Percentiles rank a stretch among this genome's conserved stretches.
Evolutionary conservation across 2,113 vertebrate genomes (phyloP).

Genomic region (Engystomops pustulosus): DNA sequence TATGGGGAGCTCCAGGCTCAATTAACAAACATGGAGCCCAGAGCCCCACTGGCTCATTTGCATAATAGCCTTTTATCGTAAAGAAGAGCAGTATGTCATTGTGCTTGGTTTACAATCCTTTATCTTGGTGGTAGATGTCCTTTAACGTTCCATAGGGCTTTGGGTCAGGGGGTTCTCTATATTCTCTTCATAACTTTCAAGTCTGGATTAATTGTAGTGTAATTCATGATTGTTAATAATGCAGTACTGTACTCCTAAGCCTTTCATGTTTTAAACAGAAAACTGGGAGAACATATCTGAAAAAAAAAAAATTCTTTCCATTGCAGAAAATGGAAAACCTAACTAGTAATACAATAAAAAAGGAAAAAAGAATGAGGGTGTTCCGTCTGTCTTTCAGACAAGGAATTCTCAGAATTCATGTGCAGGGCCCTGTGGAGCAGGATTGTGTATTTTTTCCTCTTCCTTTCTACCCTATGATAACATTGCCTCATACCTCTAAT

Average conservation of each 20-base stretch:
- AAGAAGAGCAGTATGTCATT: too few relatives aligned
- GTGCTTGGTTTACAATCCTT: too few relatives aligned
- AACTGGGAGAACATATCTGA: not conserved
- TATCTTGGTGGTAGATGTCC: too few relatives aligned
- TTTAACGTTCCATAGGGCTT: too few relatives aligned
- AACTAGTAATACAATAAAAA: not conserved
- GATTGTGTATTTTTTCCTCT: not conserved
- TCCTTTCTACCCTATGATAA: not conserved
- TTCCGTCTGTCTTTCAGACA: not conserved
- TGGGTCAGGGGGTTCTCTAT: not conserved
- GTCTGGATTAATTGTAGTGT: too few relatives aligned
- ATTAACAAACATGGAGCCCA: too few relatives aligned
- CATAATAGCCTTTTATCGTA: too few relatives aligned
- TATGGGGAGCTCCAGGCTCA: too few relatives aligned
- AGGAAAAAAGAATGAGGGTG: not conserved
- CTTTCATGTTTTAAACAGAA: not conserved
- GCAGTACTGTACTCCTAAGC: not conserved
- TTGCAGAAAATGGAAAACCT: not conserved
- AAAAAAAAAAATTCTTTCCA: not conserved
- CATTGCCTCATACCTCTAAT: constrained; percentile 15
- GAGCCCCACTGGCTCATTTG: too few relatives aligned
- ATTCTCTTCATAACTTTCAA: not conserved
- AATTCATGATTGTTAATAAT: too few relatives aligned
- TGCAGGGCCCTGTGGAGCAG: not conserved
- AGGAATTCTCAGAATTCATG: not conserved